Percentiles rank a stretch among this genome's conserved stretches.
These are phyloP conservation scores for Psittacula derbiana DNA, from an alignment of 2,797 vertebrate genomes.

Conservation along the genomic window DNA sequence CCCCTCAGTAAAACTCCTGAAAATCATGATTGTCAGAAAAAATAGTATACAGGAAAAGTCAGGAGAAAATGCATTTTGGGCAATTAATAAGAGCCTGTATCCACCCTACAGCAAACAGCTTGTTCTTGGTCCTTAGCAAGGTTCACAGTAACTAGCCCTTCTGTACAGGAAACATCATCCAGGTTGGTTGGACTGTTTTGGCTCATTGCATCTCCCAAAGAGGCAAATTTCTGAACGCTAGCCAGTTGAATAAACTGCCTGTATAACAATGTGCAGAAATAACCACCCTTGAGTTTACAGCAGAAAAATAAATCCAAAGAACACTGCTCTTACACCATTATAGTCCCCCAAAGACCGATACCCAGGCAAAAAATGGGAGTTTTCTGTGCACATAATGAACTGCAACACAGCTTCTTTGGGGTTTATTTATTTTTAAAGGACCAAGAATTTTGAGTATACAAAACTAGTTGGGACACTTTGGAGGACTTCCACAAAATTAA, in stretches of 20 bases:
- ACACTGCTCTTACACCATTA: neutral
- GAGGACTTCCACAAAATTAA: neutral
- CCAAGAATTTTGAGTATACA: neutral
- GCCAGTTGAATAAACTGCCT: neutral
- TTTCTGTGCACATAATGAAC: neutral
- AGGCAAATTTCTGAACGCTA: neutral
- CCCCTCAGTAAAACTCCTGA: neutral
- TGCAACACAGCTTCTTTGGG: neutral
- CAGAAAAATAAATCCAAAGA: neutral
- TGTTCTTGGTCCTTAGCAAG: neutral
- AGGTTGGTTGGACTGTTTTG: neutral
- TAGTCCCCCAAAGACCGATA: neutral
- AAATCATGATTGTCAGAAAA: neutral
- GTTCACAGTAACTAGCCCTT: neutral
- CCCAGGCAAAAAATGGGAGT: neutral
- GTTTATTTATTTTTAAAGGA: slow-evolving; percentile 21
- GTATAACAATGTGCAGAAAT: neutral
- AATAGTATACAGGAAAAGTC: neutral
- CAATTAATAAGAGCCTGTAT: neutral
- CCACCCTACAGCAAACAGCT: neutral
- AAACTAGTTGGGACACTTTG: neutral
- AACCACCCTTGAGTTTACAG: neutral
- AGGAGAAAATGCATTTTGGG: neutral
- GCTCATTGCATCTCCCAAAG: neutral
- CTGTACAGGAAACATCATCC: neutral